phyloP scores from a whole-genome alignment of 2,888 invertebrate genomes.

The Abrostola tripartita region DNA sequence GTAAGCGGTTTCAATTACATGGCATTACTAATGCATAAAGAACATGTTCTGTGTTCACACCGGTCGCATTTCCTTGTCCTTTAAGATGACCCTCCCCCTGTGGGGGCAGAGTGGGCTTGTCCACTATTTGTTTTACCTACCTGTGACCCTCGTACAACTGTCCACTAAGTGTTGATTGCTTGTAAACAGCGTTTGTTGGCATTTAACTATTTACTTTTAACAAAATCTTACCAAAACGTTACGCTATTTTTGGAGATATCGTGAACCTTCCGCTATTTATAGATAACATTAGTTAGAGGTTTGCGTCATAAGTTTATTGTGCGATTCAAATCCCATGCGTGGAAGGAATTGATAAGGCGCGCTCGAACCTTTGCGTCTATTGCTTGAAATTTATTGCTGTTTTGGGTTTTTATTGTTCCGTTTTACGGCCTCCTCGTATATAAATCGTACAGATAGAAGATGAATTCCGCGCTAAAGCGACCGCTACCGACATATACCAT shows the following conservation, averaged over 20 bases:
- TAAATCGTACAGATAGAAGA: conserved; percentile 88
- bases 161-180: conserved; percentile 87
- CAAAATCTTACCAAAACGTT: conserved; percentile 52
- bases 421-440: conserved; percentile 88
- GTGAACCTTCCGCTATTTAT: conserved; percentile 40
- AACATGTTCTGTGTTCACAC: conserved; percentile 77
- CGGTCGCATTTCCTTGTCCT: conserved; percentile 81
- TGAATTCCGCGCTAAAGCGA: conserved; percentile 83
- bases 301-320: conserved; percentile 86
- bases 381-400: conserved; percentile 89
- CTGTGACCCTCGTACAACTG: conserved; percentile 82
- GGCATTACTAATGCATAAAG: conserved; percentile 85
- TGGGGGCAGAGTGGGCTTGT: conserved; percentile 75
- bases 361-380: conserved; percentile 88
- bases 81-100: conserved; percentile 81
- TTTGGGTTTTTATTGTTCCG: conserved; percentile 89
- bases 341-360: conserved; percentile 88
- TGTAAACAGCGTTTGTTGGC: conserved; percentile 80
- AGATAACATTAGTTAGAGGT: conserved; percentile 57
- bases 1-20: conserved; percentile 84
- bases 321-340: conserved; percentile 82
- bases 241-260: conserved; percentile 34
- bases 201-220: conserved; percentile 55
- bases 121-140: conserved; percentile 85
- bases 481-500: conserved; percentile 80